Evolutionary conservation across 2,797 vertebrate species (phyloP).

Genomic region (Spinus pinus): DNA sequence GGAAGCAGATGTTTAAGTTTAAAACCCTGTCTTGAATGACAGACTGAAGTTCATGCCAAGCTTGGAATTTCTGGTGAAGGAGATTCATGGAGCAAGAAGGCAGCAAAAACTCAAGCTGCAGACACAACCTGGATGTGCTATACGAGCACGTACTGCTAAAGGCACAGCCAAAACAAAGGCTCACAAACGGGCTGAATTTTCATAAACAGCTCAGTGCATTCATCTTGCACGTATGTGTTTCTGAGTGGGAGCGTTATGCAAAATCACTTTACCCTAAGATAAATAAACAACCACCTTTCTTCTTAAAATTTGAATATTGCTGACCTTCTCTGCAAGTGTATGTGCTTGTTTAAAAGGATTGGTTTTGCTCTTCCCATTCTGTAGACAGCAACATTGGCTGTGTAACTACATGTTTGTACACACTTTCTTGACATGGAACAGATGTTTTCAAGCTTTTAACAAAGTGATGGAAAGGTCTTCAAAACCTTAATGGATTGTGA

Average conservation of each 20-base stretch:
- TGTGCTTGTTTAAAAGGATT: neutral
- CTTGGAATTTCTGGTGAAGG: neutral
- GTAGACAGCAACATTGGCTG: neutral
- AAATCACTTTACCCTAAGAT: neutral
- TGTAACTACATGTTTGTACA: neutral
- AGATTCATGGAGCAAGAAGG: neutral
- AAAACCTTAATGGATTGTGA: neutral
- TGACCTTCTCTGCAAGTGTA: neutral
- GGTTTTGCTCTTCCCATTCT: neutral
- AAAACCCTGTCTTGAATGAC: neutral
- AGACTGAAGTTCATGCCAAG: neutral
- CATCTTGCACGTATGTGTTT: accelerated
- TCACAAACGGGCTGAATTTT: neutral
- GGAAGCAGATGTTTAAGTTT: neutral
- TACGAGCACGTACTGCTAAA: neutral
- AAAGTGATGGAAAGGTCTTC: neutral
- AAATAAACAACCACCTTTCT: neutral
- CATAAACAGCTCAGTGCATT: neutral
- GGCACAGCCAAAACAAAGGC: neutral
- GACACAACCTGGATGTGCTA: neutral
- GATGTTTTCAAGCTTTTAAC: neutral
- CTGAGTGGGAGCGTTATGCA: neutral
- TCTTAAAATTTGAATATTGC: neutral
- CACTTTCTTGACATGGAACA: neutral
- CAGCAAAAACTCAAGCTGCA: neutral